phyloP scores from a whole-genome alignment of 2,113 vertebrate genomes.

The Lycaon pictus region DNA sequence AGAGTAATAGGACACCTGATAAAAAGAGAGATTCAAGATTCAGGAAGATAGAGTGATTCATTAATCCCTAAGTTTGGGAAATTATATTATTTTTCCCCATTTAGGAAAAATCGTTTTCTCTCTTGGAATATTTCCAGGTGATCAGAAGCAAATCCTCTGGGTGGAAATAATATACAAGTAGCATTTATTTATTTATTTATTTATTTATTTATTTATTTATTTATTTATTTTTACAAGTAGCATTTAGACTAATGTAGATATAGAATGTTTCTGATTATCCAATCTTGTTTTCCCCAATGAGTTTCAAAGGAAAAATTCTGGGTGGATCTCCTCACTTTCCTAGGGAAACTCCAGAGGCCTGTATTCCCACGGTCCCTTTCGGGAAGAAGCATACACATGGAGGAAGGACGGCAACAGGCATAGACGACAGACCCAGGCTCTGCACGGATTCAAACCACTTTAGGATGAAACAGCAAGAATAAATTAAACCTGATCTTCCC shows the following conservation, averaged over 20 bases:
- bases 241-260: not conserved
- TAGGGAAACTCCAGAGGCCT: not conserved
- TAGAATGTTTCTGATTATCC: conserved; percentile 37
- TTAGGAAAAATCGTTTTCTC: not conserved
- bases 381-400: not conserved
- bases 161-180: not conserved
- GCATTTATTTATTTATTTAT: no score
- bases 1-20: not conserved
- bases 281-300: not conserved
- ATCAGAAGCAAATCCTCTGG: not conserved
- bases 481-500: not conserved
- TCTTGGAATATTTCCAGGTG: not conserved
- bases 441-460: not conserved
- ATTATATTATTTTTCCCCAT: not conserved
- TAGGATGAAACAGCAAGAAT: not conserved
- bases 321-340: not conserved
- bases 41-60: not conserved
- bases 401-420: not conserved
- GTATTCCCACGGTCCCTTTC: not conserved
- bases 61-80: not conserved
- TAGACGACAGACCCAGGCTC: not conserved
- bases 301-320: conserved; percentile 22
- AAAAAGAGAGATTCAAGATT: not conserved
- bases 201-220: no score
- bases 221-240: no score